Evolutionary conservation across 2,888 invertebrate species (phyloP).

Genomic region (Epicampocera succincta): DNA sequence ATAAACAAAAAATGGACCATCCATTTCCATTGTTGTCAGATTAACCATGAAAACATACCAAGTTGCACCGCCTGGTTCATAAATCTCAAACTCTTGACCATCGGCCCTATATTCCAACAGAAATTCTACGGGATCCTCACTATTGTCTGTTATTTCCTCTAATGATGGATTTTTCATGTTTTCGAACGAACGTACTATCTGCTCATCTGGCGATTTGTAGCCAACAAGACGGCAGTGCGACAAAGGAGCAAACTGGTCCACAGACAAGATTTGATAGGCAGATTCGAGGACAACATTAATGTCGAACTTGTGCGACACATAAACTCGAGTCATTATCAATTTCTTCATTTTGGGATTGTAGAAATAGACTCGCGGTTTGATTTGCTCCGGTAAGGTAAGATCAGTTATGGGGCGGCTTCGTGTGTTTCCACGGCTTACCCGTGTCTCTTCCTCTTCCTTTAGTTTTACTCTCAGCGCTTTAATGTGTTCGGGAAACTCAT

Average conservation of each 20-base stretch:
- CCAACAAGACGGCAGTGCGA: conserved; percentile 88
- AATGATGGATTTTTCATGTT: conserved; percentile 80
- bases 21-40: conserved; percentile 84
- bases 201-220: conserved; percentile 85
- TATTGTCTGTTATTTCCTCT: conserved; percentile 72
- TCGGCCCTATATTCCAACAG: conserved; percentile 86
- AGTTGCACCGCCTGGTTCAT: conserved; percentile 84
- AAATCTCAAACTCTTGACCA: conserved; percentile 85
- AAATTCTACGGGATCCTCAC: conserved; percentile 83
- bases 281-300: conserved; percentile 84
- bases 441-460: conserved; percentile 85
- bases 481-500: conserved; percentile 90
- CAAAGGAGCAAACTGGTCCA: conserved; percentile 84
- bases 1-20: conserved; percentile 85
- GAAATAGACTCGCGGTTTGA: conserved; percentile 86
- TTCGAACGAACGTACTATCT: conserved; percentile 87
- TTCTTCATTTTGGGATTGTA: conserved; percentile 84
- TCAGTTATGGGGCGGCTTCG: conserved; percentile 81
- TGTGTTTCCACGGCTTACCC: conserved; percentile 77
- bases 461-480: conserved; percentile 85
- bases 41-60: conserved; percentile 85
- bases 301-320: conserved; percentile 84
- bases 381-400: conserved; percentile 80
- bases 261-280: conserved; percentile 84
- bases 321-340: conserved; percentile 83